These are phyloP conservation scores for Coreoperca whiteheadi DNA, from an alignment of 2,113 vertebrate genomes.

Conservation along the genomic window DNA sequence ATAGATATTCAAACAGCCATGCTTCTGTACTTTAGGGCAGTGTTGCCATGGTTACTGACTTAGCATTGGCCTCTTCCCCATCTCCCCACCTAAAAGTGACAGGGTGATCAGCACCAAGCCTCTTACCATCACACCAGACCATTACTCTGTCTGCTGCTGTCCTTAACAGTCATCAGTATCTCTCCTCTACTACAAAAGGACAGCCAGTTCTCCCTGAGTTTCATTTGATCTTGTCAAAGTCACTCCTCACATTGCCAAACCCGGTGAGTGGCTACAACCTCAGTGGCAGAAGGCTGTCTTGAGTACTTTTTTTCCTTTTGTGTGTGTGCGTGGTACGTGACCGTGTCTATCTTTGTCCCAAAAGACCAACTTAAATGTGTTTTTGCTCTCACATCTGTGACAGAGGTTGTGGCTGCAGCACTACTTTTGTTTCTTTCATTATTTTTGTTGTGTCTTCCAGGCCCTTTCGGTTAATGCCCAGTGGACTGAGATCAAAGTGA, in stretches of 20 bases:
- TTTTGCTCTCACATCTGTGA: constrained; percentile 23
- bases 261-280: constrained; percentile 27
- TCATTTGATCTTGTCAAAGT: constrained; percentile 69
- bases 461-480: constrained; percentile 4
- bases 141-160: constrained; percentile 63
- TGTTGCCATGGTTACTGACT: constrained; percentile 62
- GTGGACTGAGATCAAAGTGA: constrained; percentile 15
- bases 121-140: constrained; percentile 58
- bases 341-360: constrained; percentile 30
- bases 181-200: constrained; percentile 69
- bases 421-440: constrained; percentile 35
- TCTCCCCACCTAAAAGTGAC: constrained; percentile 59
- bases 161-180: constrained; percentile 57
- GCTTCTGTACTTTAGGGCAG: constrained; percentile 16
- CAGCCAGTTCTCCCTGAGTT: constrained; percentile 57
- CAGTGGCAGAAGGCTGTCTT: constrained; percentile 41
- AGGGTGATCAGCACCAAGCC: constrained; percentile 49
- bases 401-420: constrained; percentile 7
- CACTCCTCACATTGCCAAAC: constrained; percentile 51
- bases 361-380: neutral
- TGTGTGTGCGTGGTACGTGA: neutral
- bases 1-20: constrained; percentile 1
- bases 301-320: neutral
- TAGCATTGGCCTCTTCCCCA: constrained; percentile 35
- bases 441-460: constrained; percentile 21